Base-by-base conservation (phyloP, 2,888 invertebrate species). In the Leptopilina myrica region DNA sequence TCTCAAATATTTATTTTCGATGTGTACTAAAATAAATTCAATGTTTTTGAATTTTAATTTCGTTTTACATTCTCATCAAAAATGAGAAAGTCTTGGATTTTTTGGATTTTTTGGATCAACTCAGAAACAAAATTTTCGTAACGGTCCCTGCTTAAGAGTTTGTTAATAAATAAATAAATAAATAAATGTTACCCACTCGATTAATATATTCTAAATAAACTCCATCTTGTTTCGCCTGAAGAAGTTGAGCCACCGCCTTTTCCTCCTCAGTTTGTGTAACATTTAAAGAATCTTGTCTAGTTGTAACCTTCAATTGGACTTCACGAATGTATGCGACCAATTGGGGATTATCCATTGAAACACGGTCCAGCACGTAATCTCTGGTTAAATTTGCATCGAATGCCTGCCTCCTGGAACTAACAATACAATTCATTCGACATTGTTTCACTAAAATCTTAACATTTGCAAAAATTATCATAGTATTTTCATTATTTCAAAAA, bases 371-470 rank as follows among this genome's bases (percentile, higher is more conserved):
- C 89, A 96, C 96, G 91, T 95, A 95, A 91, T 96, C 96, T 83
- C 95, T 94, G 75, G 95, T 95, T 95, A 96, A 95, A 92, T 96
- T 96, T 84, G 95, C 93, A 59, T 95, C 95, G 92, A 96, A 96
- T 90, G 96, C 96, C 89, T 96, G 95, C 78, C 90, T 88, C 83
- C 91, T 91, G 84, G 20, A 86, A 86, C 56, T 65, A 7, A 46
- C 40, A 46, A 11, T 11, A 49, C 49, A 20, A 67, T 15, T 6
- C 46, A 49, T 67, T 73, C 5, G 40, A 33, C 5, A 56, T 15
- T 14, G 8, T 53, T 20, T 59, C 20, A 7, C 6, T 8, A 62
- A 62, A 62, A 62, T 20, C 20, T 20, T 9, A 6, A 62, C 62
- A 20, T n/a, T 62, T 62, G 7, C 15, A 20, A 62, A 62, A 62